phyloP scores from a whole-genome alignment of 2,797 vertebrate genomes.

The Erethizon dorsatum region DNA sequence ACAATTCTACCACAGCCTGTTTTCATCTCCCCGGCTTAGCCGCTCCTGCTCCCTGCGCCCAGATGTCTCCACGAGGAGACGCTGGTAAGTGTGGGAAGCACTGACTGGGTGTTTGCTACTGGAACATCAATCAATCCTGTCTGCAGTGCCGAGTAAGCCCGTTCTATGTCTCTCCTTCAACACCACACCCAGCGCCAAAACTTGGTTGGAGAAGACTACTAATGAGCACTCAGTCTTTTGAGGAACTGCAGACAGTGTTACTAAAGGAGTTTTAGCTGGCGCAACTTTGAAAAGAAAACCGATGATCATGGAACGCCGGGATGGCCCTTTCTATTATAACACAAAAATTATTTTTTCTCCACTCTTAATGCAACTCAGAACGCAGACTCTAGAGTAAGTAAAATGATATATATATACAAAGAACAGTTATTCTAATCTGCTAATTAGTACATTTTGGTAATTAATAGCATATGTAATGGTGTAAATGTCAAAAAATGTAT shows the following conservation, averaged over 20 bases:
- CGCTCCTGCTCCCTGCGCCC: neutral
- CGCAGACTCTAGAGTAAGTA: conserved; percentile 34
- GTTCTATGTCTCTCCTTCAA: conserved; percentile 10
- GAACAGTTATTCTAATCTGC: conserved; percentile 71
- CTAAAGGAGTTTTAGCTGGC: conserved; percentile 11
- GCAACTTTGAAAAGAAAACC: conserved; percentile 55
- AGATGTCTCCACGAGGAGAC: neutral
- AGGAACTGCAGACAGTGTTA: conserved; percentile 27
- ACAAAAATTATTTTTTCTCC: conserved; percentile 12
- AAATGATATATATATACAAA: conserved; percentile 62
- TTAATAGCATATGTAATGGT: conserved; percentile 77
- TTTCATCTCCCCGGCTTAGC: neutral
- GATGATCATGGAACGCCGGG: neutral
- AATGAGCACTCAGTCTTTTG: conserved; percentile 52
- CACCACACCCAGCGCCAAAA: neutral
- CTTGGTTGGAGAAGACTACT: conserved; percentile 27
- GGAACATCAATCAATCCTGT: conserved; percentile 52
- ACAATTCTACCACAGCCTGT: neutral
- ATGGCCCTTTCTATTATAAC: neutral
- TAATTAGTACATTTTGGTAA: conserved; percentile 71
- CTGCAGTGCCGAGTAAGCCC: conserved; percentile 51
- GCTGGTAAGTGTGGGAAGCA: conserved; percentile 34
- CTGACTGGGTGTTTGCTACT: conserved; percentile 34
- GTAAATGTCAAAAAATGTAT: conserved; percentile 65
- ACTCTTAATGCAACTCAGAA: conserved; percentile 45